phyloP scores from a whole-genome alignment of 2,797 vertebrate genomes.

The Chrosomus eos region DNA sequence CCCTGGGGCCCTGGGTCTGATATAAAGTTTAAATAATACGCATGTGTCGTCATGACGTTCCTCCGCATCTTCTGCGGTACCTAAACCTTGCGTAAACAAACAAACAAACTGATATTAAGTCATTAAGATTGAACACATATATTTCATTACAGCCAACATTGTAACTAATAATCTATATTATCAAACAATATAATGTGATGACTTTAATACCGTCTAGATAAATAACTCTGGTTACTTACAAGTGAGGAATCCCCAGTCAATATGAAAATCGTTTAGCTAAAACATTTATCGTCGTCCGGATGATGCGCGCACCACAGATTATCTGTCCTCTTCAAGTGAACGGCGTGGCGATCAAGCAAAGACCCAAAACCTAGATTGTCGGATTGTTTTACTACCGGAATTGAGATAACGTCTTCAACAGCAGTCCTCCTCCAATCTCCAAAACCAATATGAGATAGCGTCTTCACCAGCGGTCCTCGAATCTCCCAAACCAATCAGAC shows the following conservation, averaged over 20 bases:
- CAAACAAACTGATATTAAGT: constrained; percentile 46
- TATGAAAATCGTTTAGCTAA: neutral
- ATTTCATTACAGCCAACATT: neutral
- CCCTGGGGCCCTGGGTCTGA: too few relatives aligned
- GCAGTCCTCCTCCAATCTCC: too few relatives aligned
- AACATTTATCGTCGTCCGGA: neutral
- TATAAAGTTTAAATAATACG: constrained; percentile 20
- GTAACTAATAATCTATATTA: neutral
- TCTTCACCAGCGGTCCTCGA: neutral
- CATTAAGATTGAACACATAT: neutral
- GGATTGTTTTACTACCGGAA: neutral
- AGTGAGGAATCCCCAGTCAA: neutral
- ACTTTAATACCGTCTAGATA: neutral
- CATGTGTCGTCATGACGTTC: constrained; percentile 58
- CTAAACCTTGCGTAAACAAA: constrained; percentile 55
- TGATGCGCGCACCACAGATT: neutral
- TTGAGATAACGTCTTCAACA: constrained; percentile 2
- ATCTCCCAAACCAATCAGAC: neutral
- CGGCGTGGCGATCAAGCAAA: neutral
- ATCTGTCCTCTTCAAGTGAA: neutral
- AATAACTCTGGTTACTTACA: constrained; percentile 18
- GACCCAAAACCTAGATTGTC: neutral
- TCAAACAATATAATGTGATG: neutral
- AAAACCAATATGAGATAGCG: neutral
- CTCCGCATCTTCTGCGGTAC: constrained; percentile 61